Evolutionary conservation across 2,113 vertebrate genomes (phyloP).

Genomic region (Caretta caretta): DNA sequence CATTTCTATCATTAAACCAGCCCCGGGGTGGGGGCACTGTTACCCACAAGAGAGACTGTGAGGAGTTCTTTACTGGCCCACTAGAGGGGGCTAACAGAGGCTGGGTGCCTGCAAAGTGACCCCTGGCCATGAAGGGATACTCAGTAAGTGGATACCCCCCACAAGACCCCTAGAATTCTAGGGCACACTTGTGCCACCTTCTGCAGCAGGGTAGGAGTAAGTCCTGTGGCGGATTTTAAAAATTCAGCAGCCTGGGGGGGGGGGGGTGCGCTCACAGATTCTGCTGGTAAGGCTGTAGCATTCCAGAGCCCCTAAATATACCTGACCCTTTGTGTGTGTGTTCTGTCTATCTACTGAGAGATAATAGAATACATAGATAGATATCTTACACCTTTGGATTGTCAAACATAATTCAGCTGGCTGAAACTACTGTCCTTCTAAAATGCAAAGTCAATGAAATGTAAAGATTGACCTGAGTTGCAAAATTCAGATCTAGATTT

Average conservation of each 20-base stretch:
- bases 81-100: not conserved
- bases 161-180: not conserved
- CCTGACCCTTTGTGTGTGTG: conserved; percentile 14
- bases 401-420: conserved; percentile 57
- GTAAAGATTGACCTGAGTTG: conserved; percentile 69
- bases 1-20: not conserved
- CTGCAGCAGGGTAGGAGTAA: not conserved
- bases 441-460: conserved; percentile 51
- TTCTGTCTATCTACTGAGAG: conserved; percentile 54
- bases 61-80: not conserved
- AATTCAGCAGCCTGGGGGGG: not conserved
- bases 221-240: not conserved
- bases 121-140: not conserved
- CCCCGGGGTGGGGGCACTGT: not conserved
- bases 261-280: not conserved
- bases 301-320: conserved; percentile 29
- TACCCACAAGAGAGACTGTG: not conserved
- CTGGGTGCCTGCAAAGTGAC: not conserved
- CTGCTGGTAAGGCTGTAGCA: conserved; percentile 1
- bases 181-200: not conserved
- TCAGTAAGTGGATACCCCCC: not conserved
- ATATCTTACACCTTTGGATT: conserved; percentile 73
- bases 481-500: conserved; percentile 64
- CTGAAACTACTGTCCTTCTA: not conserved
- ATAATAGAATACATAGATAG: conserved; percentile 3